Conservation (phyloP, 1,140 invertebrate species). For the Ylistrum balloti region DNA sequence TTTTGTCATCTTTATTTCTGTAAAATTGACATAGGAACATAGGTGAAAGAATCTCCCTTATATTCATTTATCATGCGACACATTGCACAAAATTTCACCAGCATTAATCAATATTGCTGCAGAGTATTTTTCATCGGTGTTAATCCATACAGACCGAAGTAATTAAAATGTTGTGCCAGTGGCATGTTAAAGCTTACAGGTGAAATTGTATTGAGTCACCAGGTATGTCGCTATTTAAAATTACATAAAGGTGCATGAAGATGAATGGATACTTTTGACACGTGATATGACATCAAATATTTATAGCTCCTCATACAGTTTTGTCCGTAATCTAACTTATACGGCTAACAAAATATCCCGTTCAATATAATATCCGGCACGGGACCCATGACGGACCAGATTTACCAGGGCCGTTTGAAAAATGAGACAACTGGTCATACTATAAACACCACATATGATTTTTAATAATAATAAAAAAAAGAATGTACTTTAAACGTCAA, state of each 20-base stretch:
- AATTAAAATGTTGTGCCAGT: neutral
- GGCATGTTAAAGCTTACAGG: neutral
- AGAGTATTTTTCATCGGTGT: neutral
- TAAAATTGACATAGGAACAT: too few species aligned
- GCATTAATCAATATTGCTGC: neutral
- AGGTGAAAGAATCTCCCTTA: too few species aligned
- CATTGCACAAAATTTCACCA: too few species aligned
- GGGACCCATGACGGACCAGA: neutral
- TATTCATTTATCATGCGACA: too few species aligned
- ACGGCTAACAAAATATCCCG: neutral
- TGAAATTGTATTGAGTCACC: neutral
- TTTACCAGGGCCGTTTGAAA: neutral
- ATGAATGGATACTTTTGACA: conserved; percentile 39
- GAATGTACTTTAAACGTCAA: neutral
- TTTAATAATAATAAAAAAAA: too few species aligned
- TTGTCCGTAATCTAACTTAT: neutral
- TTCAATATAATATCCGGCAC: conserved; percentile 4
- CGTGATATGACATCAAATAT: conserved; percentile 35
- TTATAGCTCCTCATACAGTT: conserved; percentile 10
- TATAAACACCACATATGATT: neutral
- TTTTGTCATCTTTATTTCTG: neutral
- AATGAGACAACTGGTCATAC: neutral
- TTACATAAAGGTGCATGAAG: conserved; percentile 30
- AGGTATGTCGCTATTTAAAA: neutral
- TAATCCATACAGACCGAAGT: neutral